Base-by-base conservation (phyloP, 2,113 vertebrate species). In the Corvus moneduloides region DNA sequence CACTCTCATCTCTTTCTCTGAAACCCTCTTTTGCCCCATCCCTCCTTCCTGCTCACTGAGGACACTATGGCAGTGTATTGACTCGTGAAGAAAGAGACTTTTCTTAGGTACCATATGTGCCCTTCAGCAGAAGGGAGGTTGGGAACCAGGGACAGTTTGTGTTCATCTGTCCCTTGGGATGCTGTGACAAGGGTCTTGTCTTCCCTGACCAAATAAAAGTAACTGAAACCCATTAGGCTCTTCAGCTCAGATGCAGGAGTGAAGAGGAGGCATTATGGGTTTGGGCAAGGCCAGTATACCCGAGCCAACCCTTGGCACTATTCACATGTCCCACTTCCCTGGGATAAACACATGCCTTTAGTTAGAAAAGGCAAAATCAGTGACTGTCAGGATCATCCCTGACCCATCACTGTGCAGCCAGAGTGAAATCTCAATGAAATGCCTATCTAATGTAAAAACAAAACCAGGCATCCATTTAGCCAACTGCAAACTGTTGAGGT, bases 1-100 rank as follows among this genome's bases (percentile, higher is more conserved):
- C 1, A 5, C 92, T 96, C 94, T 97, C 92, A 90, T 96, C 93
- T 96, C 90, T 96, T 96, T 95, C 96, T 93, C 93, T 87, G 86
- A 93, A 92, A 49, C 61, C 23, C 64, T 81, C 61, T 76, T 86
- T 92, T 88, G 90, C 92, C 87, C 74, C 75, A 88, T 96, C 79
- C 61, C 93, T 95, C 84, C 72, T 94, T 97, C 94, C 87, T 76
- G 63, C 73, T 94, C 69, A 30, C 61, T 37, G 92, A 94, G 80
- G 93, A 90, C 96, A 97, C 93, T 95, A 89, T 89, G 62, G 84
- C 83, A 90, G 79, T 96, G 85, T 96, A 68, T 13, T 86, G 72
- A 71, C 82, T 66, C 22, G 48, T 48, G 79, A 96, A 97, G 90
- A 96, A 96, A 95, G 87, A 84, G 74, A 27, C 91, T 95, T 72